A percentile compares a stretch with the other conserved stretches of the same genome.
These are phyloP conservation scores for Notarius lentiginosus DNA, from an alignment of 2,113 vertebrate species.

Conservation along the genomic window DNA sequence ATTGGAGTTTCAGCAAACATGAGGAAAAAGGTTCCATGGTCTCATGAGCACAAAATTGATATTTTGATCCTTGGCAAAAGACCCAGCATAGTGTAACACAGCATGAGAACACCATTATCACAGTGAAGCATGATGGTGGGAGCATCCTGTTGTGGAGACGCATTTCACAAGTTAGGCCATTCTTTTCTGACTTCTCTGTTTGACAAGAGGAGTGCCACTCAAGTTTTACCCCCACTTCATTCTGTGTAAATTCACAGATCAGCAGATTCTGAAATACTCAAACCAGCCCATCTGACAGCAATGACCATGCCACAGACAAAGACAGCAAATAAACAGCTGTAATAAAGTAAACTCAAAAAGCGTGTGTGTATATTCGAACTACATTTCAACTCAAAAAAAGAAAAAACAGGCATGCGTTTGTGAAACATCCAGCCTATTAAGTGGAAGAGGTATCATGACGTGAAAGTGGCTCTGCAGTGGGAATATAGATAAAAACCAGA, in stretches of 20 bases:
- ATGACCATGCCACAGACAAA: neutral
- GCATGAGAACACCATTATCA: neutral
- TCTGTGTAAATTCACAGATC: neutral
- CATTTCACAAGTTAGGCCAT: neutral
- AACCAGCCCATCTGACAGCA: neutral
- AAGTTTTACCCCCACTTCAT: neutral
- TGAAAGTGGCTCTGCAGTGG: conserved; percentile 54
- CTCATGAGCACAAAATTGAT: neutral
- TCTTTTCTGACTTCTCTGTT: neutral
- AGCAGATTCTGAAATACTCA: neutral
- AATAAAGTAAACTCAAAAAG: neutral
- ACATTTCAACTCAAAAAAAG: neutral
- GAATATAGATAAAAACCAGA: conserved; percentile 49
- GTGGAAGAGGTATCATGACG: conserved; percentile 35
- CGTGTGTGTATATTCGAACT: neutral
- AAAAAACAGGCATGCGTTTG: neutral
- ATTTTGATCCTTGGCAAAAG: neutral
- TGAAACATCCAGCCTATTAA: neutral
- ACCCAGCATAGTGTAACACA: neutral
- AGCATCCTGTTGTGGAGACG: neutral
- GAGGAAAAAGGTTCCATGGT: neutral
- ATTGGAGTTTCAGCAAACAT: neutral
- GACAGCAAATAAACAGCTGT: neutral
- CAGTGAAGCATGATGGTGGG: neutral
- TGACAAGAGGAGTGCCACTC: no score